Percentiles rank a stretch among this genome's conserved stretches.
phyloP scores from a whole-genome alignment of 2,888 invertebrate species.

The Cantharis lateralis region DNA sequence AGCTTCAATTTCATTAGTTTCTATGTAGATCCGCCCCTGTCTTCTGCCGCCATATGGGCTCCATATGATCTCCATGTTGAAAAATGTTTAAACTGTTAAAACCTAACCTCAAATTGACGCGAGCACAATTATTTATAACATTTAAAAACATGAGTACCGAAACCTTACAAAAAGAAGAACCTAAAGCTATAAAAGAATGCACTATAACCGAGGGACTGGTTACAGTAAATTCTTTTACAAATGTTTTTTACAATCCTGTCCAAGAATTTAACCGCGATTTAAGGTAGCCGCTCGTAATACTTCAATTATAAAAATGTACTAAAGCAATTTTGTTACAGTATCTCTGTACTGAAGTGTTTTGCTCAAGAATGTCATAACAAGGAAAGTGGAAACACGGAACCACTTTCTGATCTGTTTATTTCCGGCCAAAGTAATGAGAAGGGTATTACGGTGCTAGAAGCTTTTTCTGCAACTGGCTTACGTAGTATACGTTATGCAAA shows the following conservation, averaged over 20 bases:
- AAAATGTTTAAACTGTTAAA: not conserved
- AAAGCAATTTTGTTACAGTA: conserved; percentile 57
- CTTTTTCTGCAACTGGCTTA: conserved; percentile 93
- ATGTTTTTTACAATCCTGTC: conserved; percentile 97
- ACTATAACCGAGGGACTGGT: conserved; percentile 78
- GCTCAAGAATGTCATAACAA: conserved; percentile 32
- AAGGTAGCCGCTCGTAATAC: conserved; percentile 54
- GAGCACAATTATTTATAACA: not conserved
- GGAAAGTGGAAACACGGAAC: not conserved
- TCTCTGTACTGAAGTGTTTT: conserved; percentile 74
- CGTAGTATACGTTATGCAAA: conserved; percentile 95
- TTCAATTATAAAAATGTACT: not conserved
- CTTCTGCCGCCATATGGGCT: too few relatives aligned
- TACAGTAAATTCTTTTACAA: conserved; percentile 71
- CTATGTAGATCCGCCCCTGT: too few relatives aligned
- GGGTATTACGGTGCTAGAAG: conserved; percentile 82
- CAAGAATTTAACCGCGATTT: conserved; percentile 98
- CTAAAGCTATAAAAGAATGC: conserved; percentile 30
- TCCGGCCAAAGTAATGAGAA: conserved; percentile 52
- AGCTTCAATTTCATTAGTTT: too few relatives aligned
- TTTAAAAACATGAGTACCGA: not conserved
- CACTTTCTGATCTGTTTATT: conserved; percentile 15
- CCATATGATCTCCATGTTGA: not conserved
- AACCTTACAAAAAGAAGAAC: not conserved
- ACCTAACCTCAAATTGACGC: not conserved